Base-by-base conservation (phyloP, 2,888 invertebrate genomes). In the Eupeodes latifasciatus region DNA sequence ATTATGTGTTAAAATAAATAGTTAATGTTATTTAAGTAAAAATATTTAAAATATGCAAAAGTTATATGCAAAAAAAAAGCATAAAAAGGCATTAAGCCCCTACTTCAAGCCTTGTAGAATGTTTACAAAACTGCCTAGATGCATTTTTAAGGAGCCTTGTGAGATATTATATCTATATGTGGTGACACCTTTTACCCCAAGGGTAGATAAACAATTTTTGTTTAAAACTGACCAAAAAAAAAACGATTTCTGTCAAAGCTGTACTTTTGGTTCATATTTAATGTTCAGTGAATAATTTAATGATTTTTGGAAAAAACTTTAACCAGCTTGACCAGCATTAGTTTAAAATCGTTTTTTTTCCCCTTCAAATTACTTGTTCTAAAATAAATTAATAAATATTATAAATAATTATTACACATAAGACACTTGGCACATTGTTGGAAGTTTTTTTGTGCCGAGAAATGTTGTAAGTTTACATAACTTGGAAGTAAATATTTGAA, bases 151-250 rank as follows among this genome's bases (percentile, higher is more conserved):
- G 19, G 34, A 80, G 72, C 49, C 62, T 66, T 14, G 27, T 62
- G 47, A 27, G 27, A 27, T 27, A 27, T 27, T 27, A 27, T 59
- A 78, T 59, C 76, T 40, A 0, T 40, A 40, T 57, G 62, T 55
- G 40, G 74, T 71, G 72, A 77, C 44, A 87, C 87, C 87, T 87
- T 87, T 87, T 87, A 87, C 87, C 87, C 85, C 87, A 84, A 80
- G 80, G 84, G 67, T 57, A 61, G 64, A 67, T 44, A 62, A 86
- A 86, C 82, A 79, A n/a, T 86, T 59, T 47, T 49, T 55, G 2
- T 36, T 36, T 2, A 67, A 36, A 49, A n/a, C 34, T 36, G 1
- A 36, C 51, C 19, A 19, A 19, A n/a, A 12, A 71, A 69, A 69
- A 69, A 69, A 71, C 40, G 40, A 19, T 71, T 53, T 55, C 14